These are phyloP conservation scores for Papilio protenor DNA, from an alignment of 2,888 invertebrate genomes.

Conservation along the genomic window DNA sequence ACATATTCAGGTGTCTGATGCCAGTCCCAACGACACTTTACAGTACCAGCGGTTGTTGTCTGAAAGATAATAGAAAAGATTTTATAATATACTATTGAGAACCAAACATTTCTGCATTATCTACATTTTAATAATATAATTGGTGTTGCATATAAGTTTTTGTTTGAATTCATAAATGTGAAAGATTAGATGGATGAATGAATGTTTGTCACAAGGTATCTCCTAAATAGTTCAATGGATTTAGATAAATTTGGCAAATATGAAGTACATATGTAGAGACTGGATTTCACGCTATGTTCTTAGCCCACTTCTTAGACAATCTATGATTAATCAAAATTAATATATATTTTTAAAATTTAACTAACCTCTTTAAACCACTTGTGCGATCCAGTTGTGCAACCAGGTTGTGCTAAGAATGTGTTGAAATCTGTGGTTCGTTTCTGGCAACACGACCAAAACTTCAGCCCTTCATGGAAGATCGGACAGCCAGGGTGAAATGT, in stretches of 20 bases:
- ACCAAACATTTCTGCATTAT: too few species aligned
- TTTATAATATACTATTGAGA: too few species aligned
- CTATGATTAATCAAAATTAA: neutral
- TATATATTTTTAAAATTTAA: neutral
- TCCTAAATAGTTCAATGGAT: too few species aligned
- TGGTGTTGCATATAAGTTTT: too few species aligned
- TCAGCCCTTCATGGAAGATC: slow-evolving; percentile 98
- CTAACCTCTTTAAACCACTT: slow-evolving; percentile 91
- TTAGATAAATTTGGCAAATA: too few species aligned
- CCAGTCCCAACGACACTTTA: slow-evolving; percentile 96
- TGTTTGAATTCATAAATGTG: too few species aligned
- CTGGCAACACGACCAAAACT: slow-evolving; percentile 98
- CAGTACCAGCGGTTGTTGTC: slow-evolving; percentile 81
- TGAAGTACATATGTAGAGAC: too few species aligned
- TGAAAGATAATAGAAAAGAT: slow-evolving; percentile 59
- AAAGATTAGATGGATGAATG: too few species aligned
- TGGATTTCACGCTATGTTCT: neutral
- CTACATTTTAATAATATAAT: too few species aligned
- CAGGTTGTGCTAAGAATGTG: slow-evolving; percentile 95
- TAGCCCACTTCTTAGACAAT: neutral
- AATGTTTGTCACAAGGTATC: too few species aligned
- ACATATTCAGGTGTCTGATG: slow-evolving; percentile 95
- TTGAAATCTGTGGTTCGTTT: slow-evolving; percentile 97
- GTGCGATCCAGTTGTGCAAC: slow-evolving; percentile 94
- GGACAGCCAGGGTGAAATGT: slow-evolving; percentile 94